Base-by-base conservation (phyloP, 2,797 vertebrate genomes). In the Streptopelia turtur region DNA sequence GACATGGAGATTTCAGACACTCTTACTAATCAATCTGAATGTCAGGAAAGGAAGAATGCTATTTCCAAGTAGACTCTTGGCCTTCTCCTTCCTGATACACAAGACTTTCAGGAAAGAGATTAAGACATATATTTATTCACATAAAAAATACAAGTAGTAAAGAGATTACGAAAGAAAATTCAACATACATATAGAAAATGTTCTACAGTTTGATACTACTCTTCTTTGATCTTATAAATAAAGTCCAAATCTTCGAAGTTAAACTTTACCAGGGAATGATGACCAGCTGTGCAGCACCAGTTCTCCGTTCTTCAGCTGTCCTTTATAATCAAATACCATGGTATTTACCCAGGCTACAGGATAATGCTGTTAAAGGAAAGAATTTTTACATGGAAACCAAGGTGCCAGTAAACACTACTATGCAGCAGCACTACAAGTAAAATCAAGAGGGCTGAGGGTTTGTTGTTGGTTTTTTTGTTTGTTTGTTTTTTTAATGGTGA, bases 241-340 rank as follows among this genome's bases (percentile, higher is more conserved):
- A 82, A 74, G 28, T 9, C n/a, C 20, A 80, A 78, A 76, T 77
- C 35, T 66, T 80, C 79, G 24, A 71, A 87, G 45, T 22, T 59
- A 83, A 93, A 57, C 47, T 97, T 98, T 98, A 99, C 99, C 99
- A 98, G 99, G 99, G 98, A 99, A 99, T 10, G 99, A 99, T 70
- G 99, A 99, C 99, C 99, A 99, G 98, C 99, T 98, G 97, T 99
- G 98, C 86, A 99, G 97, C 84, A 98, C 96, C 88, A 99, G 94
- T 21, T 99, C 99, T 94, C 99, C 99, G 11, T 98, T 99, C 97
- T 98, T 99, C 97, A 99, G 93, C 49, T 99, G 99, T 91, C 99
- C 99, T 98, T 98, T 99, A 97, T 99, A 99, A 98, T 99, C 99
- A 98, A 99, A 99, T 95, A 99, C 98, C 99, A 99, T 99, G 21